These are phyloP conservation scores for Hymenopus coronatus DNA, from an alignment of 2,888 invertebrate species.

Conservation along the genomic window DNA sequence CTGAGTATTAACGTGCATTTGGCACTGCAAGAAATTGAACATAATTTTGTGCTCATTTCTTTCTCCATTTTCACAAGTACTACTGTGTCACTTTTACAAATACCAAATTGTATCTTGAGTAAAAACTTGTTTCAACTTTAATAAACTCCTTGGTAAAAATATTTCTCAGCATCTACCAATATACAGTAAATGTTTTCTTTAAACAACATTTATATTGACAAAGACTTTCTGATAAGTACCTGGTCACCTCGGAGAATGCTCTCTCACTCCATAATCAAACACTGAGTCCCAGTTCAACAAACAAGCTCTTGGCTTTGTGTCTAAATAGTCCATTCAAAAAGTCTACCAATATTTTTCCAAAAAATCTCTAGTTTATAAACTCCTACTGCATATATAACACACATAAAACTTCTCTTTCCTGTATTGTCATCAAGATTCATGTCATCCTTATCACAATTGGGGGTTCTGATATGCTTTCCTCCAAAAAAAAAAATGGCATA, in stretches of 20 bases:
- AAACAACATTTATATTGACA: not conserved
- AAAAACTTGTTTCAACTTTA: constrained; percentile 12
- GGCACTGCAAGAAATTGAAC: not conserved
- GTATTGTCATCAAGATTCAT: constrained; percentile 6
- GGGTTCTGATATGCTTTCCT: not conserved
- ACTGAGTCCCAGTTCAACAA: not conserved
- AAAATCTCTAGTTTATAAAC: not conserved
- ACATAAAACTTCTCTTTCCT: not conserved
- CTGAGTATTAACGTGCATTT: not conserved
- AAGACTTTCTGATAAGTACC: not conserved
- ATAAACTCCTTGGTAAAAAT: constrained; percentile 20
- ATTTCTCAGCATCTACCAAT: constrained; percentile 3
- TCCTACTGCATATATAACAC: not conserved
- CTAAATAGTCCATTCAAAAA: not conserved
- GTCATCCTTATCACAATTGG: not conserved
- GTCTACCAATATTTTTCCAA: not conserved
- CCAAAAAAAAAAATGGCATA: not conserved
- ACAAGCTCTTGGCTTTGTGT: not conserved
- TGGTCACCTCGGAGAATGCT: not conserved
- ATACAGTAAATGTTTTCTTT: not conserved
- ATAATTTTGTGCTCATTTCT: not conserved
- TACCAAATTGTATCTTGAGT: constrained; percentile 2
- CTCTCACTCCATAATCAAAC: not conserved
- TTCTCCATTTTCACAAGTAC: not conserved
- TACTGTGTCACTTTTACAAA: not conserved